These are phyloP conservation scores for Caiman crocodilus DNA, from an alignment of 2,797 vertebrate species.

Conservation along the genomic window DNA sequence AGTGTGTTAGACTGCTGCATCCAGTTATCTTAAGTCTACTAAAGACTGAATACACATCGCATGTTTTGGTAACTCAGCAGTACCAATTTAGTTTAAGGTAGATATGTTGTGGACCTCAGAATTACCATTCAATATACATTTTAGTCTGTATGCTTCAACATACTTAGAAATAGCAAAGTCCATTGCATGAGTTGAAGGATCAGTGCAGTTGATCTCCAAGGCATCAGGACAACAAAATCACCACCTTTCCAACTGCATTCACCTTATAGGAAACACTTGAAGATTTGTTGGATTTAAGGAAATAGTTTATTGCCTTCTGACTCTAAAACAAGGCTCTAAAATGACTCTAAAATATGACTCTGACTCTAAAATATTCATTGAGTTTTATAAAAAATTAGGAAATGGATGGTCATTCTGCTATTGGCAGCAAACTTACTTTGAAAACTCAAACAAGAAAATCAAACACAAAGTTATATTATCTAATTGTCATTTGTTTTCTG, in stretches of 20 bases:
- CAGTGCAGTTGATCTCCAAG: not conserved
- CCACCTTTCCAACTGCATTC: rapidly evolving
- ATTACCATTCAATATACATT: not conserved
- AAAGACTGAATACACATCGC: not conserved
- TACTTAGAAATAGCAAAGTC: not conserved
- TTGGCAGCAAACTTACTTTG: not conserved
- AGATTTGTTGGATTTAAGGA: not conserved
- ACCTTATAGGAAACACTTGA: not conserved
- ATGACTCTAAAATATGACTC: too few relatives aligned
- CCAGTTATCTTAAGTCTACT: not conserved
- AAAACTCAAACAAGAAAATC: not conserved
- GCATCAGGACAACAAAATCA: not conserved
- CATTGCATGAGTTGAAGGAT: not conserved
- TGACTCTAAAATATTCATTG: not conserved
- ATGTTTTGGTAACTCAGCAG: not conserved
- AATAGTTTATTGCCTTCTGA: not conserved
- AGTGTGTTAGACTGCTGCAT: not conserved
- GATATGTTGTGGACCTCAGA: not conserved
- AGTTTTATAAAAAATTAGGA: not conserved
- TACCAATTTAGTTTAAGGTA: not conserved
- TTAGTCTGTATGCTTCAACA: not conserved
- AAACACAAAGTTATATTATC: not conserved
- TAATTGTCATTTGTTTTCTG: slow-evolving; percentile 12
- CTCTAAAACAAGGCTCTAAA: not conserved
- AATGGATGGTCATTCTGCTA: not conserved